phyloP scores from a whole-genome alignment of 2,888 invertebrate genomes.

The Mongoloraphidia duomilia region DNA sequence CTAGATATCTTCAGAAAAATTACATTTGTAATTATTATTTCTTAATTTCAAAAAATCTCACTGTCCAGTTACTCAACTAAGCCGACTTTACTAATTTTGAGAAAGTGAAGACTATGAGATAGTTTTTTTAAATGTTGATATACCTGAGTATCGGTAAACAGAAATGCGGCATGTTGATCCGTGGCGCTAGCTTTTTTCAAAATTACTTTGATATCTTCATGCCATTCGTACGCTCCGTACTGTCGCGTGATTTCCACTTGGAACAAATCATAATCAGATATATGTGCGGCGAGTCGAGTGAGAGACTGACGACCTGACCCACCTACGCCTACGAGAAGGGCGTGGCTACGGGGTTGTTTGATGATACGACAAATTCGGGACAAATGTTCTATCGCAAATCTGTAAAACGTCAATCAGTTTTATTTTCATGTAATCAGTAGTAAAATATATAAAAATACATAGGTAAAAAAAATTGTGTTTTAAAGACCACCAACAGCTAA shows the following conservation, averaged over 20 bases:
- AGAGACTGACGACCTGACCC: slow-evolving; percentile 89
- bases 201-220: slow-evolving; percentile 77
- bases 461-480: too few species aligned
- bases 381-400: slow-evolving; percentile 89
- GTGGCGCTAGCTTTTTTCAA: slow-evolving; percentile 66
- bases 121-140: slow-evolving; percentile 4
- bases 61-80: not conserved
- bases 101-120: not conserved
- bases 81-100: not conserved
- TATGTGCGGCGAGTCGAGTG: slow-evolving; percentile 80
- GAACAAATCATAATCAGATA: slow-evolving; percentile 84
- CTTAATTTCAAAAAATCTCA: not conserved
- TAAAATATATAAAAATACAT: too few species aligned
- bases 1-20: not conserved
- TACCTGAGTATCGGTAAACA: slow-evolving; percentile 83
- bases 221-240: slow-evolving; percentile 76
- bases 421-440: not conserved
- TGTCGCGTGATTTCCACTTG: slow-evolving; percentile 83
- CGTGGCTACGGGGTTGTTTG: slow-evolving; percentile 85
- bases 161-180: slow-evolving; percentile 76
- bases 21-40: not conserved
- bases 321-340: slow-evolving; percentile 78
- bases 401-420: slow-evolving; percentile 23
- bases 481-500: too few species aligned
- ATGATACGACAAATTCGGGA: slow-evolving; percentile 81